phyloP scores from a whole-genome alignment of 2,888 invertebrate genomes.

The Epinotia nisella region DNA sequence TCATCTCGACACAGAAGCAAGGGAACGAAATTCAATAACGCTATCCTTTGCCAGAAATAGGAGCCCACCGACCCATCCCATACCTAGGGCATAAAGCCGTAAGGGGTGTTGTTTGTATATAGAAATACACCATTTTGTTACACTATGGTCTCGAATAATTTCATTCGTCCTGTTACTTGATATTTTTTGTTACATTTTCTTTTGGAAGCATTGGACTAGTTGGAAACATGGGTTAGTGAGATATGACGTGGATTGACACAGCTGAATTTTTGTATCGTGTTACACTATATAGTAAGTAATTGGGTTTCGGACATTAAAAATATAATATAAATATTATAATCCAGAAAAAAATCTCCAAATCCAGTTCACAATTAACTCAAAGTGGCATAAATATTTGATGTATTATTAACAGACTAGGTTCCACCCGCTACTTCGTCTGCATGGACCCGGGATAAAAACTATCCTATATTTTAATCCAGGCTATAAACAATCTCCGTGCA shows the following conservation, averaged over 20 bases:
- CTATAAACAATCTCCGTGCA: no score
- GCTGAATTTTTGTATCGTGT: not conserved
- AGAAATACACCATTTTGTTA: not conserved
- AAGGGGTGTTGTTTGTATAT: not conserved
- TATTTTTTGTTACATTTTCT: constrained; percentile 18
- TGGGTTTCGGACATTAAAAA: no score
- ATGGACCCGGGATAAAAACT: no score
- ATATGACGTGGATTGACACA: not conserved
- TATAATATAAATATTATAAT: no score
- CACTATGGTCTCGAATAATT: constrained; percentile 27
- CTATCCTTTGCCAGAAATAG: constrained; percentile 16
- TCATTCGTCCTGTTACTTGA: constrained; percentile 29
- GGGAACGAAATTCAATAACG: constrained; percentile 30
- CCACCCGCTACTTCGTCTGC: no score
- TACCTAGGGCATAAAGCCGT: not conserved
- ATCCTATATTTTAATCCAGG: no score
- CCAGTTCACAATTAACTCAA: no score
- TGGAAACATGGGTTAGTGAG: not conserved
- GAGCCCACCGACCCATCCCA: not conserved
- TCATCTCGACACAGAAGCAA: constrained; percentile 1
- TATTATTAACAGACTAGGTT: no score
- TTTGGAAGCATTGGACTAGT: constrained; percentile 5
- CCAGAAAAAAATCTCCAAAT: no score
- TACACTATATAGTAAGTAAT: no score
- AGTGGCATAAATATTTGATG: no score